Base-by-base conservation (phyloP, 2,888 invertebrate species). In the Torymus aiolomorphi region DNA sequence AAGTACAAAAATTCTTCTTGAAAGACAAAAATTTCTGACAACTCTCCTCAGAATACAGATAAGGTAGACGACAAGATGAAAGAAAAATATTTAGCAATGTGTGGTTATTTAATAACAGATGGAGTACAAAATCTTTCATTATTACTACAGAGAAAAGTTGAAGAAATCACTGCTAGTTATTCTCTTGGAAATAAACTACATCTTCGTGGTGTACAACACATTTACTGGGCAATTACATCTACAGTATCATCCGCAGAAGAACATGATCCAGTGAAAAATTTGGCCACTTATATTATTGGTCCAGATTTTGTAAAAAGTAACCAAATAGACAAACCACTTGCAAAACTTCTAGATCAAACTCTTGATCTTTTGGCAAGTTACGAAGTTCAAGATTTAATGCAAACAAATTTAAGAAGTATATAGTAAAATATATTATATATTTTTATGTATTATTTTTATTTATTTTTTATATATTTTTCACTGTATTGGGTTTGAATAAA, bases 301-400 rank as follows among this genome's bases (percentile, higher is more conserved):
- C 85, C 87, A 13, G 88, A 91, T 14, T 91, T 91, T 12, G 91
- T 92, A 83, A 71, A 88, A 80, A 81, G 82, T 73, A 86, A 89
- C 76, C 56, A 82, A n/a, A 84, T 84, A 18, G 91, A 90, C 14
- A 78, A 85, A 70, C 89, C 92, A 73, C 90, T 95, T 66, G 91
- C 92, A 62, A 94, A 93, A 84, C 92, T 97, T 89, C 92, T 95
- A 11, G 93, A 93, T 84, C 97, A 97, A 89, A 97, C 97, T 0
- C 92, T 95, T 86, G 97, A 98, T 90, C 91, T 98, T 80, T 90
- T 97, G 70, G 96, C 96, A 86, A 96, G 96, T 88, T 95, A 95
- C 83, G 98, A 98, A 91, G 95, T 96, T 16, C 93, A 93, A 79
- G 92, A 93, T 49, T 92, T 98, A 57, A 92, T 96, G 65, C 94